Conservation (phyloP, 2,888 invertebrate genomes). For the Morinoia aosen region DNA sequence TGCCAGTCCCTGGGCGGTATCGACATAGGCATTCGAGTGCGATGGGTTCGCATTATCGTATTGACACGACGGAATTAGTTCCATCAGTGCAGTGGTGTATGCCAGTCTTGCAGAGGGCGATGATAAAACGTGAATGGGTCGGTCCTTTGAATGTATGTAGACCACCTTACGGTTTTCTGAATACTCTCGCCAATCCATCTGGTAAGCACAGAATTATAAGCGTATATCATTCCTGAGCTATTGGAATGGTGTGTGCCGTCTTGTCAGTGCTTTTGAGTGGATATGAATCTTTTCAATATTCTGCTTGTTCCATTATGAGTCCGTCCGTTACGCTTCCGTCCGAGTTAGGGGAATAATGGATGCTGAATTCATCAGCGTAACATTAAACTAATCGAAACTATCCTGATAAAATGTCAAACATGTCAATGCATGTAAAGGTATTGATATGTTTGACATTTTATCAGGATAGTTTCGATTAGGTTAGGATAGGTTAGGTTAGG, state of each 20-base stretch:
- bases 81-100: not conserved
- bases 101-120: not conserved
- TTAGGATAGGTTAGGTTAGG: too few species aligned
- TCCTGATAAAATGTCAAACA: not conserved
- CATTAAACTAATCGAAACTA: not conserved
- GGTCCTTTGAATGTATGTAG: not conserved
- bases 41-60: not conserved
- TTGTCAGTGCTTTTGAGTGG: not conserved
- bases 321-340: too few species aligned
- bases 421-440: too few species aligned
- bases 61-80: slow-evolving; percentile 1
- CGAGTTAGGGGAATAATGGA: too few species aligned
- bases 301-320: too few species aligned
- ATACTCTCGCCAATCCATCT: not conserved
- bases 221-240: not conserved
- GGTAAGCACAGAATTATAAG: not conserved
- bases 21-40: not conserved
- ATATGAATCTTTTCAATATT: not conserved
- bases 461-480: too few species aligned
- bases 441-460: too few species aligned
- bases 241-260: not conserved
- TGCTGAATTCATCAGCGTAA: not conserved
- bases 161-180: not conserved
- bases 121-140: not conserved
- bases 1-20: not conserved